Evolutionary conservation across 2,113 vertebrate species (phyloP), one percentile per base, ranked within the genome.

Genomic region (Chloropsis cyanopogon): DNA sequence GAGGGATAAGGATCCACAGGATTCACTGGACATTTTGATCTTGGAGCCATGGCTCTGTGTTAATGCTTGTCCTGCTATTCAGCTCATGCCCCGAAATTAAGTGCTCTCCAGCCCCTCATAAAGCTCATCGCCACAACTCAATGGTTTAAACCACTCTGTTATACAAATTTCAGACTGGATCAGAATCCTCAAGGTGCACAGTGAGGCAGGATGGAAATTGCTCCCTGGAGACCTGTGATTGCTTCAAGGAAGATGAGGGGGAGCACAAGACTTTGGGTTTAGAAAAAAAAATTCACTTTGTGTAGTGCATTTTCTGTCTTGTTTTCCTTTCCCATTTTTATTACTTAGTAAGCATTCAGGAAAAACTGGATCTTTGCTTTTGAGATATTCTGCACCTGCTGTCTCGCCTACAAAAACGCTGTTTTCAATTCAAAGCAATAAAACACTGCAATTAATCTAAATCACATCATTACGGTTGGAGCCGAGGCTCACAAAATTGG

Each of bases 371-470:
- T 97, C 91, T 83, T 92, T 96, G 86, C 90, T 89, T 95, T 93
- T 89, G 82, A 96, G 95, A 97, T 97, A 75, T 92, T 97, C 95
- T 95, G 95, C 83, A 96, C 91, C 93, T 97, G 92, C 95, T 97
- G 77, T 95, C 92, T 97, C 86, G 93, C 95, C 96, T 93, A 88
- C 96, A 95, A 97, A 97, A 97, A 95, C 88, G 90, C 95, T 96
- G 94, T 95, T 96, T 97, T 95, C 95, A 91, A 97, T 96, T 95
- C 95, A 93, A 95, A 92, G 96, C 93, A 92, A 92, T 96, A 97
- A 97, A 97, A 96, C 94, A 94, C 84, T 80, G 86, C 95, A 97
- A 95, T 97, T 96, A 97, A 97, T 95, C 94, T 95, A 96, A 97
- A 96, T 93, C 94, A 95, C 92, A 97, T 92, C 94, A 92, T 96